These are phyloP conservation scores for Drosophila ananassae DNA, from an alignment of 1,140 invertebrate genomes.

Conservation along the genomic window DNA sequence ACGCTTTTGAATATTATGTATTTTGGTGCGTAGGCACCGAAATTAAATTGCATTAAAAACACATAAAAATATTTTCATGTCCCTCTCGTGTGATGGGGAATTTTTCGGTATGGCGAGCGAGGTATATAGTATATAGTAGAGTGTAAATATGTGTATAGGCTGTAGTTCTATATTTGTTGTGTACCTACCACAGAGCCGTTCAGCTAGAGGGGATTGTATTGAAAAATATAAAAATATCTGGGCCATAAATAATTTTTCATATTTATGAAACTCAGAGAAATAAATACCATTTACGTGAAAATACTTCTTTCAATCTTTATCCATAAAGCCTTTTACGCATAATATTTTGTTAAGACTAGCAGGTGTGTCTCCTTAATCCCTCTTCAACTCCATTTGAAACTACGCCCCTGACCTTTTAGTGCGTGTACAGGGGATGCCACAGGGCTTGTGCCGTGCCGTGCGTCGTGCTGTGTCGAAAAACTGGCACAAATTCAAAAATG, in stretches of 20 bases:
- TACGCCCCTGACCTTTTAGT: constrained; percentile 30
- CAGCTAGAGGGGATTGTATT: background rate
- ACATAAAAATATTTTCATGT: constrained; percentile 70
- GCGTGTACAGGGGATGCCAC: constrained; percentile 11
- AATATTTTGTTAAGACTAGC: background rate
- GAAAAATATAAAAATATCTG: background rate
- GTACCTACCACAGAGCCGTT: constrained; percentile 27
- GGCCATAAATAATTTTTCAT: background rate
- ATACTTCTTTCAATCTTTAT: background rate
- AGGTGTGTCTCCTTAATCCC: background rate
- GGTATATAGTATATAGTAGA: constrained; percentile 22
- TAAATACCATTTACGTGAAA: background rate
- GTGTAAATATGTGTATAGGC: constrained; percentile 29
- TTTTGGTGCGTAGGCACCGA: constrained; percentile 31
- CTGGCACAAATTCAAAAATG: constrained; percentile 80
- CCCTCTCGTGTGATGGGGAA: constrained; percentile 50
- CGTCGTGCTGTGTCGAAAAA: constrained; percentile 46
- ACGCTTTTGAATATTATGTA: constrained; percentile 25
- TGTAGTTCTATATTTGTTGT: constrained; percentile 26
- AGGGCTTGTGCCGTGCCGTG: constrained; percentile 30
- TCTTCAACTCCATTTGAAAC: background rate
- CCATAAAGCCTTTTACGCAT: background rate
- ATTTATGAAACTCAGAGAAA: no score
- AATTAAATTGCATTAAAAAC: constrained; percentile 78
- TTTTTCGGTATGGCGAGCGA: constrained; percentile 33